These are phyloP conservation scores for Stenchaetothrips biformis DNA, from an alignment of 2,888 invertebrate genomes.

Conservation along the genomic window DNA sequence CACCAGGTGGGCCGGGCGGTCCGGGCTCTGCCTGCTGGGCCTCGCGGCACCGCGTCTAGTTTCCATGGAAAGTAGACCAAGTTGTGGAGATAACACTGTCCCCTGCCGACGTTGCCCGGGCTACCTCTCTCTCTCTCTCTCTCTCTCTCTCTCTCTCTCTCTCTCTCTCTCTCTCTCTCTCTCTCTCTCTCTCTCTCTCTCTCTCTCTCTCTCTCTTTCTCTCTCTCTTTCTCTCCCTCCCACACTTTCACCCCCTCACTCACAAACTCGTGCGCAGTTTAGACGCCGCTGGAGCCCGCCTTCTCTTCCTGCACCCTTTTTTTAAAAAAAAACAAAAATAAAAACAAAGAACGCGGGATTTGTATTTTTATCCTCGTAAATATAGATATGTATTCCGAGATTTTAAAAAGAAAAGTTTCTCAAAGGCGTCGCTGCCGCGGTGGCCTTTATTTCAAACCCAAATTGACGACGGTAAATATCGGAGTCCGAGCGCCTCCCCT, in stretches of 20 bases:
- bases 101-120: background rate
- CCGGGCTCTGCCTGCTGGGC: background rate
- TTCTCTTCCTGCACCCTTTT: background rate
- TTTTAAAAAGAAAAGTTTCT: background rate
- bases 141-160: no score
- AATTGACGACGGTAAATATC: background rate
- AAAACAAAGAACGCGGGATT: background rate
- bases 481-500: background rate
- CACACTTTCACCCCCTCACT: background rate
- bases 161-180: no score
- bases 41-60: background rate
- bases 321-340: no score
- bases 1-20: slow-evolving; percentile 7
- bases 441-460: background rate
- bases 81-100: slow-evolving; percentile 23
- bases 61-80: slow-evolving; percentile 18
- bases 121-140: background rate
- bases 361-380: background rate
- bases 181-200: no score
- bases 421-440: no score
- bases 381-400: no score
- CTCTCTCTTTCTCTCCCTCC: no score
- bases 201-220: no score
- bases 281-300: background rate
- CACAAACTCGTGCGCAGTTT: background rate